phyloP scores from a whole-genome alignment of 2,113 vertebrate genomes.

The Sminthopsis crassicaudata region DNA sequence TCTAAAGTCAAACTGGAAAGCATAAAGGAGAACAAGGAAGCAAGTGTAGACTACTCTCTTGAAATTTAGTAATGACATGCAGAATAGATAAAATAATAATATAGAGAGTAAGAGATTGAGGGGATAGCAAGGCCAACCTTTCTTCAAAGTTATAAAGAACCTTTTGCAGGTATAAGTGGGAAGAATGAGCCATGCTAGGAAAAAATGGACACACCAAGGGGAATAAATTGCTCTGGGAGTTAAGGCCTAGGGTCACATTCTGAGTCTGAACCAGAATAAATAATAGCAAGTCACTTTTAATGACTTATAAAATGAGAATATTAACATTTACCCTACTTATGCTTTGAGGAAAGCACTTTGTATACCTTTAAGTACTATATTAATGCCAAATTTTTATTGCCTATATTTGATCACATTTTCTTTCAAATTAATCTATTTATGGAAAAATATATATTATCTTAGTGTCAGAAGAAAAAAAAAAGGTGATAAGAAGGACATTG shows the following conservation, averaged over 20 bases:
- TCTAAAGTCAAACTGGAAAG: neutral
- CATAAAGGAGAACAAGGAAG: neutral
- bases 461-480: neutral
- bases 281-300: neutral
- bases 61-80: neutral
- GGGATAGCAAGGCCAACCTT: neutral
- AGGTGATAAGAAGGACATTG: neutral
- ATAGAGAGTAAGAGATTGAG: neutral
- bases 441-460: neutral
- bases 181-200: neutral
- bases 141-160: neutral
- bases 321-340: neutral
- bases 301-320: neutral
- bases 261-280: neutral
- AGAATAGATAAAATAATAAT: neutral
- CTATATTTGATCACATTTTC: neutral
- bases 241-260: neutral
- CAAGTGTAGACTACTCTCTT: neutral
- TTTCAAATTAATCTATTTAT: neutral
- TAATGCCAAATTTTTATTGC: neutral
- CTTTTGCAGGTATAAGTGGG: neutral
- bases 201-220: neutral
- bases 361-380: neutral
- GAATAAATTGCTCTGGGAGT: neutral
- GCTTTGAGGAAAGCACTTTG: neutral